Evolutionary conservation across 1,140 invertebrate species (phyloP), one percentile per base, ranked within the genome.

Genomic region (Heliconius hermathena): DNA sequence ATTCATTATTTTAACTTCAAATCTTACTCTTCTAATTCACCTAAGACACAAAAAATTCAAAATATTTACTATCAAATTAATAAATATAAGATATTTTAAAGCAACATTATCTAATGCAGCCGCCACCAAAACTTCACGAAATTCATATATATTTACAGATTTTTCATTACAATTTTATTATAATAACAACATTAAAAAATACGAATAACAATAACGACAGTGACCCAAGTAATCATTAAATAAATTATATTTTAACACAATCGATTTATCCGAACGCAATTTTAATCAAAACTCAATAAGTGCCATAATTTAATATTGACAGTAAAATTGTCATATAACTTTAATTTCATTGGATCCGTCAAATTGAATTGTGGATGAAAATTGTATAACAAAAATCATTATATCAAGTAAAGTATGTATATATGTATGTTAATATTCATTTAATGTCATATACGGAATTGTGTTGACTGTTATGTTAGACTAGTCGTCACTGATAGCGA

Each of bases 211-310:
- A 46, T 46, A 46, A 46, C 16, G 16, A 46, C 13, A 46, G 13
- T 46, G 41, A 54, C 52, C 29, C 36, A 71, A 70, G n/a, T 73
- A 6, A 52, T 71, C 26, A 76, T 72, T 77, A 54, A 77, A 38
- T 72, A 11, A 33, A 54, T 71, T n/a, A 66, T 29, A n/a, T 71
- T 77, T 41, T 72, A 77, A 77, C 26, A 20, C 6, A 77, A 71
- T 77, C 26, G 29, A 77, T 77, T 46, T 20, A 71, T 77, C 29
- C 46, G 9, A 41, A 49, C 38, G 20, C 20, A 18, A 38, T 71
- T 54, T 72, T 72, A 77, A 77, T 77, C 41, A 77, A 52, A 76
- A 71, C 41, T 70, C 70, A 77, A 77, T 77, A 77, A 77, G 66
- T 77, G 36, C 66, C 22, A 13, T 77, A 71, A 77, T 77, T 77